Conservation (phyloP, 2,113 vertebrate genomes). For the Pachycephala philippinensis region DNA sequence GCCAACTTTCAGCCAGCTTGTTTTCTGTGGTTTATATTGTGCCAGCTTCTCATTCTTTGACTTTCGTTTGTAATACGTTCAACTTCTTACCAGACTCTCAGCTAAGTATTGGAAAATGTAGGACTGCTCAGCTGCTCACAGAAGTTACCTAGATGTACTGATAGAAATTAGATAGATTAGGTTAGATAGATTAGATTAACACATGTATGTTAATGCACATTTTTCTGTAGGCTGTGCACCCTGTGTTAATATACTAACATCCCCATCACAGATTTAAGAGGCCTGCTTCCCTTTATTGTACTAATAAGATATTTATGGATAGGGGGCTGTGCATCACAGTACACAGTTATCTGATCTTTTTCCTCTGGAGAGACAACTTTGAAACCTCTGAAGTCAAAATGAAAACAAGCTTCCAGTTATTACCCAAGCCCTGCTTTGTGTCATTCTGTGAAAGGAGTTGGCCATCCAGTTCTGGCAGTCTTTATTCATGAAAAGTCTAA, state of each 20-base stretch:
- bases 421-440: not conserved
- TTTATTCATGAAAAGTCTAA: not conserved
- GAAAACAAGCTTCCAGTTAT: not conserved
- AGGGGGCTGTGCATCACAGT: constrained; percentile 8
- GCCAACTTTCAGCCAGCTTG: not conserved
- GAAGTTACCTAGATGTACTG: not conserved
- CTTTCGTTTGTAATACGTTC: not conserved
- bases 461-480: not conserved
- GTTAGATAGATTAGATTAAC: not conserved
- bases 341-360: constrained; percentile 2
- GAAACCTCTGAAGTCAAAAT: constrained; percentile 20
- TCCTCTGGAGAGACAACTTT: constrained; percentile 6
- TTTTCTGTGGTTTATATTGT: not conserved
- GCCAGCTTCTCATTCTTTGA: not conserved
- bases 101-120: not conserved
- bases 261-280: not conserved
- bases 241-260: constrained; percentile 15
- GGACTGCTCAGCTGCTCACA: not conserved
- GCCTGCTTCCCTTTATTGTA: constrained; percentile 26
- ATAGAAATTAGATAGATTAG: not conserved
- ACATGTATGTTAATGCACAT: not conserved
- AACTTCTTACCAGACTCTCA: not conserved
- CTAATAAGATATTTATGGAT: constrained; percentile 28
- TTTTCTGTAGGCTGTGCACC: not conserved
- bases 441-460: not conserved